A percentile compares a stretch with the other conserved stretches of the same genome.
Evolutionary conservation across 2,888 invertebrate species (phyloP).

Genomic region (Meganola albula): DNA sequence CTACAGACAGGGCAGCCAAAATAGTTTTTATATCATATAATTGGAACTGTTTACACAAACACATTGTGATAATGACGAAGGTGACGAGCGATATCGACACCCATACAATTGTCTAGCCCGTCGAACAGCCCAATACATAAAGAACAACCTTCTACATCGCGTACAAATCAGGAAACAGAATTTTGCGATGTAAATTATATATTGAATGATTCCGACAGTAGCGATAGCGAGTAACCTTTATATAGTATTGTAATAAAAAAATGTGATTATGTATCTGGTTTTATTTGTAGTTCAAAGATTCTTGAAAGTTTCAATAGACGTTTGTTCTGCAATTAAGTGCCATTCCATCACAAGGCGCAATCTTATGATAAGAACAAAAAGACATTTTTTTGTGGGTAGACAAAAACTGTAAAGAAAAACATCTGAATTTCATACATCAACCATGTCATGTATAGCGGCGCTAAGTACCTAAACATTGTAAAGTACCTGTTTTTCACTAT

Average conservation of each 20-base stretch:
- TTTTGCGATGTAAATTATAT: constrained; percentile 8
- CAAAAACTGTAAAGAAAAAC: background rate
- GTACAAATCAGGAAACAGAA: constrained; percentile 9
- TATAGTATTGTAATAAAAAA: constrained; percentile 6
- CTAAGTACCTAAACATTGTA: background rate
- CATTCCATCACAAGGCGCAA: background rate
- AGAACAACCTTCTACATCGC: constrained; percentile 8
- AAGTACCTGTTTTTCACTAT: background rate
- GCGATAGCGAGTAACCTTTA: constrained; percentile 5
- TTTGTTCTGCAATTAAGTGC: constrained; percentile 1
- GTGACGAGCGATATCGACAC: background rate
- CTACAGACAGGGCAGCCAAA: constrained; percentile 9
- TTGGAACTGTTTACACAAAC: constrained; percentile 3
- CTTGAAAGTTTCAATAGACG: constrained; percentile 3
- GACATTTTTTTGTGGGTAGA: no score
- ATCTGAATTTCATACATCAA: background rate
- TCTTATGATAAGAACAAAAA: background rate
- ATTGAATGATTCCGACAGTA: constrained; percentile 8
- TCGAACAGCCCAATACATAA: constrained; percentile 2
- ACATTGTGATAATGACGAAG: background rate
- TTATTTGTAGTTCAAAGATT: constrained; percentile 2
- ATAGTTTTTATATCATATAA: constrained; percentile 6
- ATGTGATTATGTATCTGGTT: constrained; percentile 2
- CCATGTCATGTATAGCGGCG: background rate
- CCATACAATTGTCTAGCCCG: constrained; percentile 1